Base-by-base conservation (phyloP, 2,797 vertebrate genomes). In the Acanthornis magna region DNA sequence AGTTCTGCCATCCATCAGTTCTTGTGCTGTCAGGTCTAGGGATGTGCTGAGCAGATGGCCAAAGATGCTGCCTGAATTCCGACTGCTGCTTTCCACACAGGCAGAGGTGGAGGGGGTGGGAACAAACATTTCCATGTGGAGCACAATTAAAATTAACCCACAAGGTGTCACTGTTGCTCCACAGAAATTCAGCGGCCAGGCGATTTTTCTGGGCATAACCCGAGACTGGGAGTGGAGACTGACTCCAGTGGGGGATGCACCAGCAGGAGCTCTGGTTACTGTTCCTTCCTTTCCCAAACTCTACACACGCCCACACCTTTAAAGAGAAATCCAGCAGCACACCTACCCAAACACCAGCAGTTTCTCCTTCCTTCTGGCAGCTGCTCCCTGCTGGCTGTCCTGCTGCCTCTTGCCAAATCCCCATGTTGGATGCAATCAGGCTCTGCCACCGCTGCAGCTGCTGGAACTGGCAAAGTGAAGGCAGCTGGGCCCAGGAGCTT, bases 151-250 rank as follows among this genome's bases (percentile, higher is more conserved):
- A 81, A 84, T 11, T 7, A 86, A 77, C 80, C 97, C 97, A 97
- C 96, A 91, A 94, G 96, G 89, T 97, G 96, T 96, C 97, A 94
- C 93, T 97, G 89, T 94, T 95, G 92, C 88, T 93, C 83, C 88
- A 96, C 60, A 80, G 70, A 96, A 91, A 84, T 66, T n/a, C 11
- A 73, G 16, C 51, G 36, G 36, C 16, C 1, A 0, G 29, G 25
- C 62, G 50, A n/a, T 47, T 91, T 85, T 86, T 61, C 75, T 60
- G 57, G 83, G 50, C 34, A n/a, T 16, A 82, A 77, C 62, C 15
- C 38, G 43, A 57, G 42, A 14, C 21, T 22, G 11, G 13, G 50
- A 53, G 30, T 27, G 10, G 10, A 6, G 6, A 10, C 4, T 62
- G 70, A 76, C 57, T 78, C 54, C 30, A 10, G 18, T 1, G 11